Evolutionary conservation across 1,140 invertebrate genomes (phyloP).

Genomic region (Phortica variegata): DNA sequence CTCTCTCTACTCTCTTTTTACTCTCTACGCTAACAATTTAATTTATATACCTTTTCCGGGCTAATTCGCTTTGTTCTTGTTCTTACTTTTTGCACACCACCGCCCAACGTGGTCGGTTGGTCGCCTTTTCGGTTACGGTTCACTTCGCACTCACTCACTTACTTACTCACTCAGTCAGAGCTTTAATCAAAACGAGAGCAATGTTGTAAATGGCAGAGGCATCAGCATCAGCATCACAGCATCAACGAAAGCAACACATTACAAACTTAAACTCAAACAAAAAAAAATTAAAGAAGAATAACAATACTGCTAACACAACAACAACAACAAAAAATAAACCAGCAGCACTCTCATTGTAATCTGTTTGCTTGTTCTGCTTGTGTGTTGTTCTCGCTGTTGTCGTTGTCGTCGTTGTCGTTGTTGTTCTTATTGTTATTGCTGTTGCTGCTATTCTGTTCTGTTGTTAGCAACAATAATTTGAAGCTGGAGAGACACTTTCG

Average conservation of each 20-base stretch:
- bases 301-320: no score
- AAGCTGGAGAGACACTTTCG: not conserved
- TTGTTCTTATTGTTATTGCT: no score
- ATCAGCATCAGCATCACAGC: no score
- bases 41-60: no score
- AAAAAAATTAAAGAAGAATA: not conserved
- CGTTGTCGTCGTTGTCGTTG: slow-evolving; percentile 16
- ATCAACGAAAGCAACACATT: no score
- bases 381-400: slow-evolving; percentile 8
- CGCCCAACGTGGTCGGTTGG: slow-evolving; percentile 2
- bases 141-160: slow-evolving; percentile 39
- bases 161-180: slow-evolving; percentile 32
- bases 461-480: not conserved
- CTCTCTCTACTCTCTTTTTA: no score
- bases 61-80: no score
- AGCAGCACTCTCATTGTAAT: no score
- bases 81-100: no score
- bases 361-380: not conserved
- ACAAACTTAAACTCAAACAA: not conserved
- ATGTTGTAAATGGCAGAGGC: slow-evolving; percentile 37
- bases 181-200: slow-evolving; percentile 55
- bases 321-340: no score
- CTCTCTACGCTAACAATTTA: no score
- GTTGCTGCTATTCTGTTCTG: no score
- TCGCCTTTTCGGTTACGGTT: not conserved